Conservation (phyloP, 2,888 invertebrate genomes). For the Coleophora deauratella region DNA sequence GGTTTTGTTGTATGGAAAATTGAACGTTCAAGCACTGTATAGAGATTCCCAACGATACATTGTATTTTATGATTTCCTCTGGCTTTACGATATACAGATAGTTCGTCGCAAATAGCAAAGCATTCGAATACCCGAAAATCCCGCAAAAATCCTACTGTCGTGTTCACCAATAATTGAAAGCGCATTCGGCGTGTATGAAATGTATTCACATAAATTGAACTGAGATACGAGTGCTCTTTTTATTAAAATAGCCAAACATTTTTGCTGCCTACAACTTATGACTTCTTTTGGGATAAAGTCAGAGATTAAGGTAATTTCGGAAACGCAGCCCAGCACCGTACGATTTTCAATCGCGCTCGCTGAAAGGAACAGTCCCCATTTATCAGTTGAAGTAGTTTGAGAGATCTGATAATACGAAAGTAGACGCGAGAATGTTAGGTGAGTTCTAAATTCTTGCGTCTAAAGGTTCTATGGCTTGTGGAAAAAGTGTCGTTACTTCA, state of each 20-base stretch:
- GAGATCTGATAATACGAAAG: constrained; percentile 50
- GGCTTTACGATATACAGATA: constrained; percentile 49
- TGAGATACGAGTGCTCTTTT: too few species aligned
- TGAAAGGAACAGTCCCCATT: constrained; percentile 51
- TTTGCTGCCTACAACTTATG: neutral
- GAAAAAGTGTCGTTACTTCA: too few species aligned
- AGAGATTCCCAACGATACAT: constrained; percentile 9
- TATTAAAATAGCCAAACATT: too few species aligned
- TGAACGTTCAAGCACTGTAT: constrained; percentile 29
- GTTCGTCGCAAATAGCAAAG: constrained; percentile 47
- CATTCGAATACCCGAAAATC: constrained; percentile 25
- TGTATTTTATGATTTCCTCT: constrained; percentile 34
- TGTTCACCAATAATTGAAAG: constrained; percentile 38
- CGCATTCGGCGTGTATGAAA: constrained; percentile 32
- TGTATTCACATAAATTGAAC: constrained; percentile 10
- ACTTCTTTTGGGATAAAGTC: too few species aligned
- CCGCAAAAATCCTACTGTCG: constrained; percentile 29
- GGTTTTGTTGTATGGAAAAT: constrained; percentile 21
- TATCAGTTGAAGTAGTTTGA: constrained; percentile 47
- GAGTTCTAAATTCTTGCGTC: constrained; percentile 30
- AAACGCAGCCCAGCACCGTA: constrained; percentile 21
- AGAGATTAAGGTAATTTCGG: constrained; percentile 18
- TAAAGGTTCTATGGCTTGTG: too few species aligned
- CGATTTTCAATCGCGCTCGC: constrained; percentile 40
- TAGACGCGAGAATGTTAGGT: constrained; percentile 25